Base-by-base conservation (phyloP, 2,797 vertebrate species). In the Channallabes apus region DNA sequence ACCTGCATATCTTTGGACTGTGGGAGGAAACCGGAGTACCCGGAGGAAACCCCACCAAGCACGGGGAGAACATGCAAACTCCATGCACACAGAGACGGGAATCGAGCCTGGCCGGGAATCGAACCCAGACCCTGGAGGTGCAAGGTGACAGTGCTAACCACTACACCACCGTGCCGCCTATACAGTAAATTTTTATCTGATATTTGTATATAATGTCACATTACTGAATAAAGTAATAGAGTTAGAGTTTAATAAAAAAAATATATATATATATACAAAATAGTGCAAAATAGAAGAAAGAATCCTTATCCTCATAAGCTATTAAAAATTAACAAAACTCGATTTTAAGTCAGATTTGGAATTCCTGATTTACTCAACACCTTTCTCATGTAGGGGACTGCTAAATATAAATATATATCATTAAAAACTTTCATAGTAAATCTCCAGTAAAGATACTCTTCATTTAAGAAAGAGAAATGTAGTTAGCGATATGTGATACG, bases 401-500 rank as follows among this genome's bases (percentile, higher is more conserved):
- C 35, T 35, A 35, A 3, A 35, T 35, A 3, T 38, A 38, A 38
- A 38, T 38, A 38, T 41, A 41, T 41, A 41, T 41, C 38, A 41
- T 46, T 46, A 46, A 80, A 27, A 38, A 80, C 32, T 8, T 27
- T 62, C 75, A 86, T 72, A 84, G 11, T 12, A 54, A 54, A 3
- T 87, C 80, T 85, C 72, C 72, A 87, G 76, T 77, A 82, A 59
- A 77, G 80, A 68, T 86, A 82, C 83, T 75, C 82, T 82, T 22
- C 69, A 64, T 59, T 35, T 77, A 76, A 87, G 58, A 81, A 87
- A 86, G 29, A 51, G 80, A 77, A 85, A 79, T 51, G 76, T 71
- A 86, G 82, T 87, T 87, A 83, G 85, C 77, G 86, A 82, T 83
- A 94, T 90, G 91, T 90, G 90, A 93, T 90, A 90, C 93, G 90